phyloP scores from a whole-genome alignment of 1,140 invertebrate genomes.

The Zaprionus taronus region DNA sequence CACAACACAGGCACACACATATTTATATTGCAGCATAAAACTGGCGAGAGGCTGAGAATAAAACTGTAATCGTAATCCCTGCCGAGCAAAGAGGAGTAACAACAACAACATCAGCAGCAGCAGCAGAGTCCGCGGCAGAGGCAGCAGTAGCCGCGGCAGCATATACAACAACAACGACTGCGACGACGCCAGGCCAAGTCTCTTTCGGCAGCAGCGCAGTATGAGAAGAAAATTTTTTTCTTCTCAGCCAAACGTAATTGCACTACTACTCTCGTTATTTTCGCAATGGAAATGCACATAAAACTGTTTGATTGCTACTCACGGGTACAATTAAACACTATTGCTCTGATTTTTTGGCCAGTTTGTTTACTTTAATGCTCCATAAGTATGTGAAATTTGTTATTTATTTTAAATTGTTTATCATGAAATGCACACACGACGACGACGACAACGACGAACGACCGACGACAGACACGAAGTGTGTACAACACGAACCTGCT shows the following conservation, averaged over 20 bases:
- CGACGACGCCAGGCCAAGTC: slow-evolving; percentile 47
- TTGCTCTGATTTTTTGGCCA: slow-evolving; percentile 52
- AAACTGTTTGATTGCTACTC: slow-evolving; percentile 60
- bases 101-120: slow-evolving; percentile 40
- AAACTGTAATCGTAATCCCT: slow-evolving; percentile 77
- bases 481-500: slow-evolving; percentile 40
- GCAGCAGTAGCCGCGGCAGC: slow-evolving; percentile 37
- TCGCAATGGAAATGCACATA: slow-evolving; percentile 39
- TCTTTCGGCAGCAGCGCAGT: slow-evolving; percentile 56
- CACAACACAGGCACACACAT: slow-evolving; percentile 22
- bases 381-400: slow-evolving; percentile 63
- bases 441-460: slow-evolving; percentile 46
- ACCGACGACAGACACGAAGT: slow-evolving; percentile 56
- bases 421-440: slow-evolving; percentile 74
- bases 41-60: slow-evolving; percentile 60
- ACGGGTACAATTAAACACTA: slow-evolving; percentile 63
- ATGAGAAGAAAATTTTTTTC: slow-evolving; percentile 64
- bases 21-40: slow-evolving; percentile 73
- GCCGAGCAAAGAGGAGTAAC: slow-evolving; percentile 57
- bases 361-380: slow-evolving; percentile 55
- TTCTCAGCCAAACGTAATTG: slow-evolving; percentile 71
- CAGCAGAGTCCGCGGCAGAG: slow-evolving; percentile 16
- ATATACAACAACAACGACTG: slow-evolving; percentile 53
- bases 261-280: slow-evolving; percentile 46
- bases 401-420: slow-evolving; percentile 78